Percentiles rank a stretch among this genome's conserved stretches.
phyloP scores from a whole-genome alignment of 1,140 invertebrate genomes.

The Cyphomyrmex costatus region DNA sequence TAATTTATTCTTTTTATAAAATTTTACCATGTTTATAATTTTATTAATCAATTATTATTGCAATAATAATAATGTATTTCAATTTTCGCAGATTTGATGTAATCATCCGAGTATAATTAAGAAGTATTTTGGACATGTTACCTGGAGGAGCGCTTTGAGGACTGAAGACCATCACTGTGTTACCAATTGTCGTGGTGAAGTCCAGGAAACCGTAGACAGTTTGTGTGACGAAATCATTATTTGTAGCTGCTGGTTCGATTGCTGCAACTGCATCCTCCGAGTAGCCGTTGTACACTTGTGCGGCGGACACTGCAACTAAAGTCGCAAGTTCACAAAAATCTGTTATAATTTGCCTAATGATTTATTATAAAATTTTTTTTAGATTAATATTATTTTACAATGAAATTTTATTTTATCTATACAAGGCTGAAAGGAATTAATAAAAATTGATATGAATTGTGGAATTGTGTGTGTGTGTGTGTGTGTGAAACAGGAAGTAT shows the following conservation, averaged over 20 bases:
- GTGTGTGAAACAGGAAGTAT: not conserved
- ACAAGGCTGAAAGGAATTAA: not conserved
- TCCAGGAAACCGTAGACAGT: slow-evolving; percentile 96
- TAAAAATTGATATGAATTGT: not conserved
- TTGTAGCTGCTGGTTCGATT: slow-evolving; percentile 67
- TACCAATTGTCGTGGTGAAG: slow-evolving; percentile 95
- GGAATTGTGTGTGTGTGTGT: too few species aligned
- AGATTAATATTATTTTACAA: too few species aligned
- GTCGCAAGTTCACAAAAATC: not conserved
- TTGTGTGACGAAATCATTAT: slow-evolving; percentile 89
- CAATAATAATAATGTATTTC: not conserved
- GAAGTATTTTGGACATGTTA: slow-evolving; percentile 57
- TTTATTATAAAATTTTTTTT: slow-evolving; percentile 5
- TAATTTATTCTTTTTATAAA: not conserved
- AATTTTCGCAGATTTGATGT: not conserved
- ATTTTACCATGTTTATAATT: not conserved
- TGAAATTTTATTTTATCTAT: not conserved
- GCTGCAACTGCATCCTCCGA: slow-evolving; percentile 53
- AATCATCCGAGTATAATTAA: not conserved
- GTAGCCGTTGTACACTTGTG: slow-evolving; percentile 81
- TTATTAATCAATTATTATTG: not conserved
- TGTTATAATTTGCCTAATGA: not conserved
- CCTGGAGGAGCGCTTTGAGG: slow-evolving; percentile 91
- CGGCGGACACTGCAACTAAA: slow-evolving; percentile 78
- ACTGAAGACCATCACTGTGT: slow-evolving; percentile 96